Evolutionary conservation across 2,888 invertebrate species (phyloP).

Genomic region (Malthinus seriepunctatus): DNA sequence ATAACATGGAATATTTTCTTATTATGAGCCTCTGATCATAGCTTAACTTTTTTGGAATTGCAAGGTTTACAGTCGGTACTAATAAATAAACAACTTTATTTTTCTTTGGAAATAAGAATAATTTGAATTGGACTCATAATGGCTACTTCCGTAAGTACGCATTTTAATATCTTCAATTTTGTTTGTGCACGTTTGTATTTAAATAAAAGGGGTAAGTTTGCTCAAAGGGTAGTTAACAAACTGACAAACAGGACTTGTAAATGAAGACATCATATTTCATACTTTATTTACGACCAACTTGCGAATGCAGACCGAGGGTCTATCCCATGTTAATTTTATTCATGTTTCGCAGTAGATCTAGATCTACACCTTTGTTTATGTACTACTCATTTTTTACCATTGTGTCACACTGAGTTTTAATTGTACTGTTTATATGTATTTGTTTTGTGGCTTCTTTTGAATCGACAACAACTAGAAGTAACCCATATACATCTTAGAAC

Average conservation of each 20-base stretch:
- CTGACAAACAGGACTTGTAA: conserved; percentile 22
- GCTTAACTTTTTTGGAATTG: too few relatives aligned
- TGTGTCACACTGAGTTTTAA: conserved; percentile 35
- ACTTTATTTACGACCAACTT: conserved; percentile 38
- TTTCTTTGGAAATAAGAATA: too few relatives aligned
- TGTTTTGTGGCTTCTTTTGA: conserved; percentile 32
- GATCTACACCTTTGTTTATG: conserved; percentile 40
- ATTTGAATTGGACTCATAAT: too few relatives aligned
- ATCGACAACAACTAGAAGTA: background rate
- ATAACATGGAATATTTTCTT: too few relatives aligned
- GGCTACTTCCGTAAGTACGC: too few relatives aligned
- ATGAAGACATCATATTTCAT: conserved; percentile 42
- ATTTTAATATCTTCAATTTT: too few relatives aligned
- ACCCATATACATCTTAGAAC: too few relatives aligned
- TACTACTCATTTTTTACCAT: conserved; percentile 31
- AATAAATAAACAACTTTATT: too few relatives aligned
- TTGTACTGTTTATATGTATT: conserved; percentile 34
- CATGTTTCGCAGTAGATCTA: conserved; percentile 35
- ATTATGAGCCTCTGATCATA: too few relatives aligned
- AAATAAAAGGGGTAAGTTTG: conserved; percentile 9
- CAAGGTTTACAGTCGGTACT: too few relatives aligned
- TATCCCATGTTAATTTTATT: conserved; percentile 36
- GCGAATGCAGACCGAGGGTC: conserved; percentile 31
- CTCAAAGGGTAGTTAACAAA: conserved; percentile 12
- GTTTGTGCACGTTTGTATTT: background rate